A percentile compares a stretch with the other conserved stretches of the same genome.
phyloP scores from a whole-genome alignment of 2,113 vertebrate genomes.

The Tragelaphus scriptus region DNA sequence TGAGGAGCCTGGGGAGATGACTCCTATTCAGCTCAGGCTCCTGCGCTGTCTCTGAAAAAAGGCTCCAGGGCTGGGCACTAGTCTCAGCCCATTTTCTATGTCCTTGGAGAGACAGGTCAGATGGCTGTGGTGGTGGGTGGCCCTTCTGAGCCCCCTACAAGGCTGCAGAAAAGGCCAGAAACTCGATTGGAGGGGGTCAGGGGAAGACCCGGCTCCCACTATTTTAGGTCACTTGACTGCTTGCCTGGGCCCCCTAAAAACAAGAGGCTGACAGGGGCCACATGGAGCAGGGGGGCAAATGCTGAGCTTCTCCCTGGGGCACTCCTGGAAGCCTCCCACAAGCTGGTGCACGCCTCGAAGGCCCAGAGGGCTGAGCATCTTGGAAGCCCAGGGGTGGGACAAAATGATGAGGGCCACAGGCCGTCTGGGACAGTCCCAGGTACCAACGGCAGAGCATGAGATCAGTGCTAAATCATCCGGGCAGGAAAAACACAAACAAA shows the following conservation, averaged over 20 bases:
- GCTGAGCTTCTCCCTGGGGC: neutral
- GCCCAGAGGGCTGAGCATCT: neutral
- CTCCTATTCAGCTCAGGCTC: neutral
- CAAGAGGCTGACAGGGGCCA: rapidly evolving
- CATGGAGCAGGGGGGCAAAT: rapidly evolving
- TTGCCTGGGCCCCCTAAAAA: neutral
- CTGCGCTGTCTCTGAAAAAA: neutral
- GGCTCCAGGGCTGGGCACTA: neutral
- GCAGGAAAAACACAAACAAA: neutral
- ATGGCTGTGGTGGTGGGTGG: rapidly evolving
- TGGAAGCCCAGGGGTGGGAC: neutral
- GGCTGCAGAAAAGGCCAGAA: neutral
- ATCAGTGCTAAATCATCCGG: rapidly evolving
- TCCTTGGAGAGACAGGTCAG: neutral
- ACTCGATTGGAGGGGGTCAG: rapidly evolving
- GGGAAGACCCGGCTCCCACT: neutral
- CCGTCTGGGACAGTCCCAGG: rapidly evolving
- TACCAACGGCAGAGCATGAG: rapidly evolving
- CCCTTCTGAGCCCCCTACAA: neutral
- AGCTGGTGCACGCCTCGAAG: rapidly evolving
- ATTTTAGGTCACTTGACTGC: neutral
- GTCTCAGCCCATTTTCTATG: neutral
- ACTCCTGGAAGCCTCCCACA: neutral
- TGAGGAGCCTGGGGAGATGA: neutral
- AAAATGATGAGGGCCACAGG: rapidly evolving